Evolutionary conservation across 2,113 vertebrate species (phyloP), one percentile per base, ranked within the genome.

Genomic region (Procapra przewalskii): DNA sequence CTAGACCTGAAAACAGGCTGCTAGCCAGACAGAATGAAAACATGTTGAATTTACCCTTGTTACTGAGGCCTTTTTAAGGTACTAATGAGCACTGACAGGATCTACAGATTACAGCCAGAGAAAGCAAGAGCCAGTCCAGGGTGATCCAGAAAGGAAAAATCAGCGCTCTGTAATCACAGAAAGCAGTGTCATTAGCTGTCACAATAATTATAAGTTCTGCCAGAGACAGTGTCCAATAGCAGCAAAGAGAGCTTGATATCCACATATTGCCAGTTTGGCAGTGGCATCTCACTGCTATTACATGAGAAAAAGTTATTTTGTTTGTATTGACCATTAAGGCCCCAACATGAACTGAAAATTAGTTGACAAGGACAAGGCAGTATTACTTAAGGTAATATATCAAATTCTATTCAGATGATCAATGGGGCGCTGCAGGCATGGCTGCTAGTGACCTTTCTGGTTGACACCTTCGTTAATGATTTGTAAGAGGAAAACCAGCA

Each of bases 381-480:
- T 40, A 40, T 94, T 95, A 89, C 60, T 54, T 60, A 94, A 90
- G n/a, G 50, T 71, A 67, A 93, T 90, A 85, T 64, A 93, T 91
- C 62, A 92, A 77, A 54, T 29, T 95, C 79, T 89, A 90, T 16
- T 95, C 82, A 83, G 33, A 50, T 50, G 52, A 79, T 77, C 96
- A 88, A 82, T n/a, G 27, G 82, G 81, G 48, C 54, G 48, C 71
- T 52, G 14, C 5, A 40, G 85, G 48, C 7, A 54, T 19, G n/a
- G 31, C 88, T 64, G 29, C 40, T 29, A 27, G 45, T 17, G 85
- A 92, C 93, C 60, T 92, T 96, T 87, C 79, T 81, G 36, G 77
- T 8, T 96, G 95, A 96, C 91, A 85, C 90, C 31, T 93, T 96
- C 88, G 54, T 91, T 93, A 98, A 86, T 29, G 67, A 77, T 67